Percentiles rank a stretch among this genome's conserved stretches.
These are phyloP conservation scores for Synergus gifuensis DNA, from an alignment of 2,888 invertebrate genomes.

Conservation along the genomic window DNA sequence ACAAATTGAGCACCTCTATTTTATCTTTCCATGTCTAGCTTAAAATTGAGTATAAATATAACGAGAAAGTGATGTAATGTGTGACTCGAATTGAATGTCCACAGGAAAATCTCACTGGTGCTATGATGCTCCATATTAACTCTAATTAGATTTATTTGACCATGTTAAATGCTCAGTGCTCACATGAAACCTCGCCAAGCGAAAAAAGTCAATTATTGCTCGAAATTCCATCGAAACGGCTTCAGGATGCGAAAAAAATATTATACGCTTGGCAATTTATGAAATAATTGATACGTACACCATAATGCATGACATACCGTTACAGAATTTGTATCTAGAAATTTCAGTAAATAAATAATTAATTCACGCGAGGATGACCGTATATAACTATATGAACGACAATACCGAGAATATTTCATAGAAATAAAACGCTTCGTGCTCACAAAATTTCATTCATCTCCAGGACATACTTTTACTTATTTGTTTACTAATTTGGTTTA, in stretches of 20 bases:
- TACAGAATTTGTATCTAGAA: slow-evolving; percentile 8
- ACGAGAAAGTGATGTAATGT: background rate
- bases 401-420: background rate
- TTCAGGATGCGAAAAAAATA: slow-evolving; percentile 5
- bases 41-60: background rate
- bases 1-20: no score
- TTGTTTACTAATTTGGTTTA: background rate
- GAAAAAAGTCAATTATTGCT: slow-evolving; percentile 38
- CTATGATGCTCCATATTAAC: slow-evolving; percentile 10
- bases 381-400: background rate
- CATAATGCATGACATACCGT: slow-evolving; percentile 15
- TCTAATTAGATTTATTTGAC: slow-evolving; percentile 39
- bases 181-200: slow-evolving; percentile 1
- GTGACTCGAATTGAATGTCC: background rate
- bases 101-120: background rate
- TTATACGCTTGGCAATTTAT: slow-evolving; percentile 25
- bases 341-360: slow-evolving; percentile 30
- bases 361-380: slow-evolving; percentile 15
- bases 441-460: background rate
- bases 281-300: slow-evolving; percentile 34
- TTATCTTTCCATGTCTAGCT: background rate
- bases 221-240: slow-evolving; percentile 18
- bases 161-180: slow-evolving; percentile 36
- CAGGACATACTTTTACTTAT: background rate
- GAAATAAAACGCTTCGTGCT: background rate